Conservation (phyloP, 2,113 vertebrate species). For the Oceanites oceanicus region DNA sequence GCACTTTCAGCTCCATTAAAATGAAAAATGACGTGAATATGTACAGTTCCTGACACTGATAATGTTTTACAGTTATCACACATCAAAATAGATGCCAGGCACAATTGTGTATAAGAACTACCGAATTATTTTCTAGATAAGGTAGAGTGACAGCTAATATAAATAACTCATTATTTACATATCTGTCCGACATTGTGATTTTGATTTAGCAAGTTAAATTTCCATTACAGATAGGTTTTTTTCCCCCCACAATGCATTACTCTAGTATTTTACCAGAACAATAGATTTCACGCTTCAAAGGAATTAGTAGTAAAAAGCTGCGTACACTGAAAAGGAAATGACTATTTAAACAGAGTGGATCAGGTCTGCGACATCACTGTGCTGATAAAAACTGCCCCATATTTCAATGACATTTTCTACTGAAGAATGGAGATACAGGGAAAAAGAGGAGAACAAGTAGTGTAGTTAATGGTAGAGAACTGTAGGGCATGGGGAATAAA, state of each 20-base stretch:
- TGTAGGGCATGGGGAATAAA: not conserved
- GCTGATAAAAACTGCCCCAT: not conserved
- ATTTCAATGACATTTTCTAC: not conserved
- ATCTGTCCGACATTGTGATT: not conserved
- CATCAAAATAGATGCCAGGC: slow-evolving; percentile 23
- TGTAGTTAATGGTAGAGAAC: not conserved
- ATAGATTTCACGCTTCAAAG: slow-evolving; percentile 47
- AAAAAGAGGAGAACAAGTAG: not conserved
- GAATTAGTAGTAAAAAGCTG: slow-evolving; percentile 34
- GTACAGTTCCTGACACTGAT: slow-evolving; percentile 32
- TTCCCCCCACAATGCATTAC: not conserved
- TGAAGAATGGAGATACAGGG: not conserved
- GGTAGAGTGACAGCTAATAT: slow-evolving; percentile 32
- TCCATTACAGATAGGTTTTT: not conserved
- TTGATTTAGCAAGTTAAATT: slow-evolving; percentile 42
- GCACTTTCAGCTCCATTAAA: slow-evolving; percentile 26
- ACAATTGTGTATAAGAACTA: not conserved
- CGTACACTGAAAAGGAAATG: not conserved
- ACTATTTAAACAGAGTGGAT: not conserved
- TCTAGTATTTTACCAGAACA: slow-evolving; percentile 26
- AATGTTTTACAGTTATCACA: slow-evolving; percentile 50
- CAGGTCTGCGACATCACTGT: not conserved
- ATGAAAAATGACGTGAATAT: not conserved
- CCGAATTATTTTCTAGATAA: slow-evolving; percentile 51
- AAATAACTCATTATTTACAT: slow-evolving; percentile 53